Percentiles rank a stretch among this genome's conserved stretches.
Conservation (phyloP, 2,113 vertebrate species). For the Dolichallabes microphthalmus region DNA sequence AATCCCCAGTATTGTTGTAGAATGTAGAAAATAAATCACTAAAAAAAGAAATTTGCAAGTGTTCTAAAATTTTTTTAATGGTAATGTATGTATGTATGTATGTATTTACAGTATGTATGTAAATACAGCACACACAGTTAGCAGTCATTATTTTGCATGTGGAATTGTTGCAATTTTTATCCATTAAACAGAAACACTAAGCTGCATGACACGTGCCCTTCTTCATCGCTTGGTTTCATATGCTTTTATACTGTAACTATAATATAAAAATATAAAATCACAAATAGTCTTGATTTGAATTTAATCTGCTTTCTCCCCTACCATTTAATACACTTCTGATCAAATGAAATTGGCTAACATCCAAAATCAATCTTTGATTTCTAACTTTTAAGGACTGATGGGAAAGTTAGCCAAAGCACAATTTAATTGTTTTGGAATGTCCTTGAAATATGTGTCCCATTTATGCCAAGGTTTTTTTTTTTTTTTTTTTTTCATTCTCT, state of each 20-base stretch:
- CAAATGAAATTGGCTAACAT: slow-evolving; percentile 72
- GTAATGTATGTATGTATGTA: too few relatives aligned
- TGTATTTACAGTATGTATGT: too few relatives aligned
- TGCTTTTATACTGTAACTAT: slow-evolving; percentile 62
- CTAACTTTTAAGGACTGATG: slow-evolving; percentile 62
- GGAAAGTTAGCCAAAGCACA: slow-evolving; percentile 64
- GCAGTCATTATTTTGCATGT: not conserved
- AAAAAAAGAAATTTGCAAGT: too few relatives aligned
- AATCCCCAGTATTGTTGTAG: too few relatives aligned
- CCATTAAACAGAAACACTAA: slow-evolving; percentile 16
- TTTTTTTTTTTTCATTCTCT: not conserved
- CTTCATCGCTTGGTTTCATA: slow-evolving; percentile 62
- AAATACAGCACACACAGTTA: too few relatives aligned
- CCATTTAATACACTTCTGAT: slow-evolving; percentile 72
- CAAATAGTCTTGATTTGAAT: slow-evolving; percentile 67
- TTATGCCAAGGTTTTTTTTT: slow-evolving; percentile 1
- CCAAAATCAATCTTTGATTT: slow-evolving; percentile 72
- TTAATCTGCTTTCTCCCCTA: slow-evolving; percentile 68
- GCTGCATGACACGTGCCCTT: slow-evolving; percentile 7
- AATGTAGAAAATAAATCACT: too few relatives aligned
- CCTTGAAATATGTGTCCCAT: slow-evolving; percentile 66
- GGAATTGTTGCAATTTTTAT: not conserved
- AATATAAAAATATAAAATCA: slow-evolving; percentile 72
- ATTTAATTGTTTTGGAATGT: slow-evolving; percentile 70
- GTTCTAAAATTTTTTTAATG: too few relatives aligned